Conservation (phyloP, 2,113 vertebrate species). For the Leucoraja erinaceus region DNA sequence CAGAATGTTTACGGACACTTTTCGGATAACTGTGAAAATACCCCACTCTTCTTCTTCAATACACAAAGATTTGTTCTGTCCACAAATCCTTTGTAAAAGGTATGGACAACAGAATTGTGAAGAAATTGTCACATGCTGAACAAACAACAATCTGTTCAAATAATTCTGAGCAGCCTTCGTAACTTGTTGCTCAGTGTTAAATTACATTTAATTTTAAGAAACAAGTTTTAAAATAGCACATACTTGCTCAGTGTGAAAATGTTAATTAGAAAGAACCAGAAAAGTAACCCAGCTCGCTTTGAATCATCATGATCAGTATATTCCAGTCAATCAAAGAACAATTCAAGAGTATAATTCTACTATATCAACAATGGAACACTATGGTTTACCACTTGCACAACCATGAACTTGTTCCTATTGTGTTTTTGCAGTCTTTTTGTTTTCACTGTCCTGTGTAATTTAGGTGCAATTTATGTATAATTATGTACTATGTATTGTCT, state of each 20-base stretch:
- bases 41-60: not conserved
- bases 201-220: not conserved
- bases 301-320: not conserved
- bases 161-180: not conserved
- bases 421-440: too few relatives aligned
- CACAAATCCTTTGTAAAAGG: too few relatives aligned
- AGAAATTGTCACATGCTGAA: too few relatives aligned
- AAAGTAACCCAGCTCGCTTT: not conserved
- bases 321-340: not conserved
- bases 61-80: not conserved
- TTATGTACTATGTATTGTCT: too few relatives aligned
- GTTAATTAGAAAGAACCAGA: not conserved
- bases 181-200: not conserved
- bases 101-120: too few relatives aligned
- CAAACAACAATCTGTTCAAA: not conserved
- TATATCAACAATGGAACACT: too few relatives aligned
- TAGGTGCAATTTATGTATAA: too few relatives aligned
- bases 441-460: too few relatives aligned
- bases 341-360: not conserved
- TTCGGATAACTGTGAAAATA: not conserved
- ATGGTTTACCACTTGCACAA: too few relatives aligned
- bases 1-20: not conserved
- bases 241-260: not conserved
- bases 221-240: not conserved
- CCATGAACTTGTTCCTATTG: too few relatives aligned